Conservation (phyloP, 1,140 invertebrate species). For the Brachionus paranguensis region DNA sequence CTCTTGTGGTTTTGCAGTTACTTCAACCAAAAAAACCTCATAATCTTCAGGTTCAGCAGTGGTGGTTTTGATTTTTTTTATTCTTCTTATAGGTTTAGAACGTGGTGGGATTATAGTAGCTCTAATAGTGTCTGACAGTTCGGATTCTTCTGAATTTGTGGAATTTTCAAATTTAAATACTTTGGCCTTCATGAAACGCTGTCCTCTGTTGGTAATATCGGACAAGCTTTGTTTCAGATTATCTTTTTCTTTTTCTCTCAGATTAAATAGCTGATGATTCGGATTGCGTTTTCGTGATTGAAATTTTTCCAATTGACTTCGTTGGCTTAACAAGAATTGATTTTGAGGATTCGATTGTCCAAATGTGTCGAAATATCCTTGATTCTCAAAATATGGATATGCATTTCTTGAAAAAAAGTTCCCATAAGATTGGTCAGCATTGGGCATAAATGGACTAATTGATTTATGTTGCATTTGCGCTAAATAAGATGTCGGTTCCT, state of each 20-base stretch:
- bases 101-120: background rate
- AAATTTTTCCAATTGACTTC: constrained; percentile 13
- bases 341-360: background rate
- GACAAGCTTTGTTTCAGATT: background rate
- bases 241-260: constrained; percentile 28
- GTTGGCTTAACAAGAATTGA: background rate
- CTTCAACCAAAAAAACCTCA: background rate
- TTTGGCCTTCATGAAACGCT: background rate
- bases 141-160: background rate
- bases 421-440: background rate
- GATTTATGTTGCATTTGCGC: background rate
- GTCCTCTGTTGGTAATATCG: background rate
- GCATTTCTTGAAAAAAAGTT: background rate
- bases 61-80: background rate
- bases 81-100: background rate
- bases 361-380: background rate
- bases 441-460: background rate
- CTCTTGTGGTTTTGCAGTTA: background rate
- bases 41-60: background rate
- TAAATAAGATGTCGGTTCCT: background rate
- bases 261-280: background rate
- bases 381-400: background rate
- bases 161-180: constrained; percentile 18
- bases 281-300: background rate
- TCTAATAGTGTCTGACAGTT: background rate